Evolutionary conservation across 2,888 invertebrate species (phyloP).

Genomic region (Leptarthrus brevirostris): DNA sequence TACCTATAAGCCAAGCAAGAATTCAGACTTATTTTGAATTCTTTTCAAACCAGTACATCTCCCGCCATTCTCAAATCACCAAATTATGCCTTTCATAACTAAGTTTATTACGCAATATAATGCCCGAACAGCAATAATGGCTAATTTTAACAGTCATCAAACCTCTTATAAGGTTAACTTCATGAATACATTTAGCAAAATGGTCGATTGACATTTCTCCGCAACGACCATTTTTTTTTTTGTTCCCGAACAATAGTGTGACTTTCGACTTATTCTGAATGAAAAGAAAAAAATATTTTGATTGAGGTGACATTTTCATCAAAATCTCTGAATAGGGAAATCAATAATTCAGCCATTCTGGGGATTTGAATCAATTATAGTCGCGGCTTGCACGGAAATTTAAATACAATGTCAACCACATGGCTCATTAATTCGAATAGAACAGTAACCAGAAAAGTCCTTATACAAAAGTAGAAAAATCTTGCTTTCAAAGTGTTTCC

Average conservation of each 20-base stretch:
- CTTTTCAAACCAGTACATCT: no score
- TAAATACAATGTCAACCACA: background rate
- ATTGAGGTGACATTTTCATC: constrained; percentile 22
- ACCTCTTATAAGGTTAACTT: background rate
- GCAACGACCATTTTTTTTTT: background rate
- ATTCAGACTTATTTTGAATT: no score
- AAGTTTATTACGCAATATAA: background rate
- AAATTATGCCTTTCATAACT: background rate
- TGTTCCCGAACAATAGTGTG: background rate
- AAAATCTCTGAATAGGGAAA: constrained; percentile 10
- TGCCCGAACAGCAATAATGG: background rate
- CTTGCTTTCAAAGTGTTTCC: background rate
- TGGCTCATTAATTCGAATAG: background rate
- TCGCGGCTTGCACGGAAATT: background rate
- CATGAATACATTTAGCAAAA: background rate
- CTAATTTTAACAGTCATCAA: background rate
- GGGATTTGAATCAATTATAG: background rate
- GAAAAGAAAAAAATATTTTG: background rate
- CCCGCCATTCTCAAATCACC: background rate
- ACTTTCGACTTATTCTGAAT: background rate
- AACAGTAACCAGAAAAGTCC: background rate
- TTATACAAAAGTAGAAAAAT: background rate
- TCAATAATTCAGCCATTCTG: background rate
- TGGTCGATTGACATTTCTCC: no score
- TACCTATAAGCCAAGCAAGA: no score